Conservation (phyloP, 2,113 vertebrate species). For the Reinhardtius hippoglossoides region DNA sequence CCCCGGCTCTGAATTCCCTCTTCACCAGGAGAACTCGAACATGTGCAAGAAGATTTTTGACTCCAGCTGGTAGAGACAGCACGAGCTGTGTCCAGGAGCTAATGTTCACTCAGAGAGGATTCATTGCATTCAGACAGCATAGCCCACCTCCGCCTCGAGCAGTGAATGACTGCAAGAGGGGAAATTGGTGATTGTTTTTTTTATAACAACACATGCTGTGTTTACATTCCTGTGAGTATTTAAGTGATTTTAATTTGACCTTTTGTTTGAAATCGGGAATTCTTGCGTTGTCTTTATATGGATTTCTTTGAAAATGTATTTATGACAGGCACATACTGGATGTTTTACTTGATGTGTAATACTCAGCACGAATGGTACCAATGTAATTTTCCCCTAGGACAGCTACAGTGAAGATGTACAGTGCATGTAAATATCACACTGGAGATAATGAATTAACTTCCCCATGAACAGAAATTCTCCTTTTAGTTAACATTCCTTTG, state of each 20-base stretch:
- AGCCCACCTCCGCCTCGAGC: constrained; percentile 36
- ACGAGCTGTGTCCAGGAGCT: constrained; percentile 17
- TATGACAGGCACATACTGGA: constrained; percentile 64
- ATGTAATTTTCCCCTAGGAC: constrained; percentile 25
- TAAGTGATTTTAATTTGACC: constrained; percentile 83
- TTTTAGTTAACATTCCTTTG: constrained; percentile 16
- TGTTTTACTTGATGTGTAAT: constrained; percentile 43
- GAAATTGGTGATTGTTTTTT: constrained; percentile 32
- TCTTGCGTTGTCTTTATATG: constrained; percentile 61
- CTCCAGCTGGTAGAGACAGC: constrained; percentile 77
- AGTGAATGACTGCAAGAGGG: constrained; percentile 35
- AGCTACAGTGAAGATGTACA: constrained; percentile 17
- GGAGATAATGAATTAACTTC: constrained; percentile 17
- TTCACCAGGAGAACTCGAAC: constrained; percentile 96
- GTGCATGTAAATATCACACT: constrained; percentile 60
- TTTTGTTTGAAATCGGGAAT: constrained; percentile 58
- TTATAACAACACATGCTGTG: constrained; percentile 78
- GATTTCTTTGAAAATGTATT: constrained; percentile 71
- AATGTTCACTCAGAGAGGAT: constrained; percentile 21
- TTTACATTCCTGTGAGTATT: constrained; percentile 95
- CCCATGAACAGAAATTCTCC: constrained; percentile 10
- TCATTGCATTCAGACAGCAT: constrained; percentile 48
- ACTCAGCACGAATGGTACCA: constrained; percentile 15
- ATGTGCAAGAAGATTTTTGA: constrained; percentile 93
- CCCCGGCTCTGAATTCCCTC: constrained; percentile 91